Evolutionary conservation across 2,113 vertebrate species (phyloP).

Genomic region (Stomatorhinus ivindoensis): DNA sequence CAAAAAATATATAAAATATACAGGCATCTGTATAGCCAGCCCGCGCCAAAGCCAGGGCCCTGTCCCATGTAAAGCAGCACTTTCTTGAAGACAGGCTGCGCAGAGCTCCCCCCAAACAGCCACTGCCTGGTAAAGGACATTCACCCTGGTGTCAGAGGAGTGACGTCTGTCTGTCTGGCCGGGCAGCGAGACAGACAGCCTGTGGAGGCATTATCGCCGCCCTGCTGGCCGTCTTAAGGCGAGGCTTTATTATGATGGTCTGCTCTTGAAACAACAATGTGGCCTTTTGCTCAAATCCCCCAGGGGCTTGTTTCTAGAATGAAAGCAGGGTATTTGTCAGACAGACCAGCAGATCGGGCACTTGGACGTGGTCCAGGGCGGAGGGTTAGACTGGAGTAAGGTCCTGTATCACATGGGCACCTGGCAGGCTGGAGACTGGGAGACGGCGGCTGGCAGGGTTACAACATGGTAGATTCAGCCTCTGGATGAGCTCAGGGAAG

Average conservation of each 20-base stretch:
- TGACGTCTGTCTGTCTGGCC: constrained; percentile 37
- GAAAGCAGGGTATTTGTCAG: background rate
- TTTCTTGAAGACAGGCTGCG: background rate
- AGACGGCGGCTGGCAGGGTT: background rate
- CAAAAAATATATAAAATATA: background rate
- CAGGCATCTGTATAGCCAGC: background rate
- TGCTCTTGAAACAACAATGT: background rate
- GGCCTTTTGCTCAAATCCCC: background rate
- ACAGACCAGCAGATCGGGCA: background rate
- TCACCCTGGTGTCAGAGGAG: constrained; percentile 43
- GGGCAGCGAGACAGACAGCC: background rate
- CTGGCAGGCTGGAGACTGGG: background rate
- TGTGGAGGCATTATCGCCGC: background rate
- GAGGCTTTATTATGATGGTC: background rate
- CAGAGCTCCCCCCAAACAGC: background rate
- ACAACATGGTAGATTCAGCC: background rate
- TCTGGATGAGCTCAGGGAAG: background rate
- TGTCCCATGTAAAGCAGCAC: constrained; percentile 24
- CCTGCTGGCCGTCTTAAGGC: background rate
- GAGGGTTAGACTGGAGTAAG: background rate
- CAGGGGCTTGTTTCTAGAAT: background rate
- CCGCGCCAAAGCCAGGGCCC: background rate
- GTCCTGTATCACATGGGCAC: background rate
- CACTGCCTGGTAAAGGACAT: constrained; percentile 50
- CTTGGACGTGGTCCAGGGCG: background rate